Evolutionary conservation across 2,113 vertebrate genomes (phyloP).

Genomic region (Misgurnus anguillicaudatus): DNA sequence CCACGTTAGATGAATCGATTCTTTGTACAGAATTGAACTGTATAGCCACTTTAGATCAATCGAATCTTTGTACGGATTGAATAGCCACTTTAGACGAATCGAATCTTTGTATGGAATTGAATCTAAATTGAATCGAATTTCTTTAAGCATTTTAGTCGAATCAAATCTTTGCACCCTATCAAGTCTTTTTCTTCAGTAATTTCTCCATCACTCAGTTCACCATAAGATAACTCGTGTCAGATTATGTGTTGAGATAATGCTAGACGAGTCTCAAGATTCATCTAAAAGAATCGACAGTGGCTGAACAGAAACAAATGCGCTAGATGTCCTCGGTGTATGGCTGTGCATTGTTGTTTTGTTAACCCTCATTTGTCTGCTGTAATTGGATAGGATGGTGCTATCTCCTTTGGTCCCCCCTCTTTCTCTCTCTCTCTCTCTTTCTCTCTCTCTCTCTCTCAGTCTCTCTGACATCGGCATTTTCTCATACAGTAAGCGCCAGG

Average conservation of each 20-base stretch:
- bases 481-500: slow-evolving; percentile 61
- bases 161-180: not conserved
- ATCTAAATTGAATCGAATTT: not conserved
- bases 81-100: not conserved
- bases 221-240: not conserved
- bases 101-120: too few relatives aligned
- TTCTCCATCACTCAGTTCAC: not conserved
- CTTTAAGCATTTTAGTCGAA: not conserved
- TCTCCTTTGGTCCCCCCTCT: slow-evolving; percentile 42
- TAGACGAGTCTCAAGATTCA: not conserved
- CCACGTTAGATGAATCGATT: not conserved
- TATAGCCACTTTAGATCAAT: not conserved
- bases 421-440: slow-evolving; percentile 28
- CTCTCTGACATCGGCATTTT: slow-evolving; percentile 69
- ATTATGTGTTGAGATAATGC: not conserved
- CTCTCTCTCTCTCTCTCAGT: slow-evolving; percentile 57
- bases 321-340: slow-evolving; percentile 27
- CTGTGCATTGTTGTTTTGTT: slow-evolving; percentile 53
- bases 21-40: not conserved
- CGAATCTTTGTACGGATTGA: not conserved
- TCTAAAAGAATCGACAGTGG: not conserved
- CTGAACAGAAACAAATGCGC: not conserved
- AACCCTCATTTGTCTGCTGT: slow-evolving; percentile 60
- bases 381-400: slow-evolving; percentile 56
- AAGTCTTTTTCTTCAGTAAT: not conserved